Evolutionary conservation across 92 coral and sea anemone species (phyloP).

Genomic region (Blastomussa wellsi): DNA sequence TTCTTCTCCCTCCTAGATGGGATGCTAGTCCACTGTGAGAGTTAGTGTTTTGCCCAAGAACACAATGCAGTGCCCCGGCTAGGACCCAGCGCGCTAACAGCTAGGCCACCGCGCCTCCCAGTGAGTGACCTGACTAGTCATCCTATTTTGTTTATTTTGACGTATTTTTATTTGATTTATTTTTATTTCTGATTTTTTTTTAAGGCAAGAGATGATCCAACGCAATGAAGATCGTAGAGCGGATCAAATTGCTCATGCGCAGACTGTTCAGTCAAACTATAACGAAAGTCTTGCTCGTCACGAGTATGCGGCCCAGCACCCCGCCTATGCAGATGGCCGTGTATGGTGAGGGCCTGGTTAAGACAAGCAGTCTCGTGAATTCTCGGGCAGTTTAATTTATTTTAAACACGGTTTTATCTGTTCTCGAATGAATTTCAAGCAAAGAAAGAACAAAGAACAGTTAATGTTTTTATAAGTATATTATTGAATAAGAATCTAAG

Average conservation of each 20-base stretch:
- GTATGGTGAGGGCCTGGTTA: constrained; percentile 56
- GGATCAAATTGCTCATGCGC: constrained; percentile 55
- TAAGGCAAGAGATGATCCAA: constrained; percentile 59
- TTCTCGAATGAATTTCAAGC: neutral
- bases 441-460: neutral
- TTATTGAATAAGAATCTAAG: neutral
- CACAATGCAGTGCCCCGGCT: too few relatives aligned
- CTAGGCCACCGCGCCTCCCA: too few relatives aligned
- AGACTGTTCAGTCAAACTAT: constrained; percentile 60
- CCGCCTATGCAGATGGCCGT: constrained; percentile 81
- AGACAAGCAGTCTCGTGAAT: neutral
- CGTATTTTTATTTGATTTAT: neutral
- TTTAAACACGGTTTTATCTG: neutral
- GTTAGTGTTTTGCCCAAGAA: too few relatives aligned
- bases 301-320: constrained; percentile 77
- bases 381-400: too few relatives aligned
- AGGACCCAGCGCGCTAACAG: too few relatives aligned
- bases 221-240: constrained; percentile 51
- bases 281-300: constrained; percentile 69
- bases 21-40: too few relatives aligned
- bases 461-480: neutral
- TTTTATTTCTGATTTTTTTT: neutral
- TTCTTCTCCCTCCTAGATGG: too few relatives aligned
- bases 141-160: neutral
- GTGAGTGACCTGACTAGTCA: neutral